phyloP scores from a whole-genome alignment of 2,113 vertebrate species.

The Thalassoma bifasciatum region DNA sequence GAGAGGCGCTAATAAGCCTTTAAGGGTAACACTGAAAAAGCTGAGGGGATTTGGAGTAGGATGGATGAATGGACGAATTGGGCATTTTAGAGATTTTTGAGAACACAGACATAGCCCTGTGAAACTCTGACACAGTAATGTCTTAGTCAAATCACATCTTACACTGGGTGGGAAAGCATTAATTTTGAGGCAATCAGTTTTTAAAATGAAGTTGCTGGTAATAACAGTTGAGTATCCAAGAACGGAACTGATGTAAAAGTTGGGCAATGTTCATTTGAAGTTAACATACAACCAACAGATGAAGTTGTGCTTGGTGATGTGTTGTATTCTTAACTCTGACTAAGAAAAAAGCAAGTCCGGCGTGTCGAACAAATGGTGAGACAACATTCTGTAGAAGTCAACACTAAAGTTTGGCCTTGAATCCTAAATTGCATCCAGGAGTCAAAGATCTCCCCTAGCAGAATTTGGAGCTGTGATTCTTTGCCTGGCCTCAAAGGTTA shows the following conservation, averaged over 20 bases:
- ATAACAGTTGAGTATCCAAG: not conserved
- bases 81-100: constrained; percentile 32
- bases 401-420: too few relatives aligned
- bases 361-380: too few relatives aligned
- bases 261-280: too few relatives aligned
- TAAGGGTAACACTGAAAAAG: constrained; percentile 65
- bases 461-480: too few relatives aligned
- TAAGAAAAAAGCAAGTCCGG: too few relatives aligned
- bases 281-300: too few relatives aligned
- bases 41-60: constrained; percentile 46
- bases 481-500: not conserved
- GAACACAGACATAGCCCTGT: constrained; percentile 13
- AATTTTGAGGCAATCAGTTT: constrained; percentile 3
- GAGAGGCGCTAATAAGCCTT: constrained; percentile 69
- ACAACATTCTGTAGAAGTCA: too few relatives aligned
- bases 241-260: too few relatives aligned
- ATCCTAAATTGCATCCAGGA: too few relatives aligned
- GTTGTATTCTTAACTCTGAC: too few relatives aligned
- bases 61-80: constrained; percentile 52
- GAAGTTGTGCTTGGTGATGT: too few relatives aligned
- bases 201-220: constrained; percentile 11
- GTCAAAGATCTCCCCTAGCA: too few relatives aligned
- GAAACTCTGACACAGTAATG: constrained; percentile 21
- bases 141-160: constrained; percentile 20
- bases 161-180: not conserved